phyloP scores from a whole-genome alignment of 2,113 vertebrate species.

The Philantomba maxwellii region DNA sequence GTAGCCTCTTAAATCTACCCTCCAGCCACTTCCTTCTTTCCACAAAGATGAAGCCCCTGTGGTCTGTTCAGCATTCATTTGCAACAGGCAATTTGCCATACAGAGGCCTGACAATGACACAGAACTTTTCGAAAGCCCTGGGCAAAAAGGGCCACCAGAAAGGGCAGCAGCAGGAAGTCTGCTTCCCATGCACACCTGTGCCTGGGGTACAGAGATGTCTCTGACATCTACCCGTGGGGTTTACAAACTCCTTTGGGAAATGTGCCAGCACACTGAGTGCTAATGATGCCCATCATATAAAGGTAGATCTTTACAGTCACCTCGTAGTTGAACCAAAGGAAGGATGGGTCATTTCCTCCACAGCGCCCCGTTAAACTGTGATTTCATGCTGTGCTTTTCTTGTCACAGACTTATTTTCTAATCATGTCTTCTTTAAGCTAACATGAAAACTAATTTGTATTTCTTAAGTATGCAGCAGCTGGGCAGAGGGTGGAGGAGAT shows the following conservation, averaged over 20 bases:
- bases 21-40: neutral
- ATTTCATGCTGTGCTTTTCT: neutral
- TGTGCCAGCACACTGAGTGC: neutral
- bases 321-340: neutral
- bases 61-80: constrained; percentile 42
- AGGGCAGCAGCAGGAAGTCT: neutral
- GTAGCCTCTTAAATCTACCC: neutral
- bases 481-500: neutral
- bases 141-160: neutral
- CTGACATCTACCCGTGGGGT: neutral
- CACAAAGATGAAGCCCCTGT: constrained; percentile 54
- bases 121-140: constrained; percentile 49
- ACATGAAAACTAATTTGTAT: constrained; percentile 38
- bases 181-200: neutral
- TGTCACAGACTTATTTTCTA: constrained; percentile 35
- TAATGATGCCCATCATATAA: neutral
- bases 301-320: neutral
- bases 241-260: neutral
- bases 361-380: neutral
- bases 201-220: neutral
- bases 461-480: constrained; percentile 15
- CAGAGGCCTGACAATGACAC: constrained; percentile 67
- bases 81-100: constrained; percentile 55
- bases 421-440: constrained; percentile 38
- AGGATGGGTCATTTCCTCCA: neutral